Base-by-base conservation (phyloP, 2,797 vertebrate genomes). In the Parambassis ranga region DNA sequence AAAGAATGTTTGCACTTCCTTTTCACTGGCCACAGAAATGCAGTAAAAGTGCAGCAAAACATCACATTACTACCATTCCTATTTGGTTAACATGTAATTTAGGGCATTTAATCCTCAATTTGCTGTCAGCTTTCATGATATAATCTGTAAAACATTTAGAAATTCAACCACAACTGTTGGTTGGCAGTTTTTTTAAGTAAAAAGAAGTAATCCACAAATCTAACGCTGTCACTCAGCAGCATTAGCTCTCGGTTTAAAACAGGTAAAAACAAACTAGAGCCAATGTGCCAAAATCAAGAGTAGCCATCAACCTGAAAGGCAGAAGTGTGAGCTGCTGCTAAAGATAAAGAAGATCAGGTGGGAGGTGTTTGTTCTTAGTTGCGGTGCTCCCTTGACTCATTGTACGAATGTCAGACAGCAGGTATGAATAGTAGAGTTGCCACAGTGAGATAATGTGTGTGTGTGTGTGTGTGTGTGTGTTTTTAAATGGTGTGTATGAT, bases 311-410 rank as follows among this genome's bases (percentile, higher is more conserved):
- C 27, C 41, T 2, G 0, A 48, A 24, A 50, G 39, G 35, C 37
- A 62, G 22, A 47, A 26, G 63, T 28, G 26, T 27, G 44, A 66
- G 49, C 15, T 10, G 39, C 36, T 63, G 69, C 70, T 62, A 2
- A n/a, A 79, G 71, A 75, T 66, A 58, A 76, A 71, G 69, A 42
- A 46, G 58, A 79, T 81, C 63, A 83, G 80, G 91, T 90, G 89
- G 92, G 92, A 90, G 91, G 93, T 74, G 90, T 89, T 87, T 77
- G 66, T 27, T 77, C 71, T 89, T 68, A 71, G 86, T 87, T 91
- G 89, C 76, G 84, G 90, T 91, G 83, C 69, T 71, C 55, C 67
- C 75, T 65, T 92, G 89, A 92, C 73, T 92, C 89, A 92, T 88
- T 79, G 69, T 75, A 57, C 47, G 68, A 91, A 81, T 90, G 89